These are phyloP conservation scores for Zaprionus africanus DNA, from an alignment of 1,140 invertebrate genomes.

Conservation along the genomic window DNA sequence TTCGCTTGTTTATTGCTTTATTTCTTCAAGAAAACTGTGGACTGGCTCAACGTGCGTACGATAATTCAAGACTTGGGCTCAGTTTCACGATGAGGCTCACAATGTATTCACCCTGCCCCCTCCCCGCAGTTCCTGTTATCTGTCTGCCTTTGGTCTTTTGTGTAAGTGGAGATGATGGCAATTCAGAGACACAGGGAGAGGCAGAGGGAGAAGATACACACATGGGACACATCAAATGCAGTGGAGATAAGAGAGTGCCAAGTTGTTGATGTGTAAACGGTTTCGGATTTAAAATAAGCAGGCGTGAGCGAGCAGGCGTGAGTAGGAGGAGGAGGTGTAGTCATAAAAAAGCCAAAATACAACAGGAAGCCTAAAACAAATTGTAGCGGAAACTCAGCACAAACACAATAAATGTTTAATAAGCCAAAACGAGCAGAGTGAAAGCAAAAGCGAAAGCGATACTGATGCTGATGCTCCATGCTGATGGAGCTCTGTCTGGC, in stretches of 20 bases:
- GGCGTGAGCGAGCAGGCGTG: constrained; percentile 23
- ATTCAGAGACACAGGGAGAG: neutral
- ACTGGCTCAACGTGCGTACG: constrained; percentile 9
- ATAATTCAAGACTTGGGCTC: constrained; percentile 24
- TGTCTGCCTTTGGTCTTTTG: constrained; percentile 14
- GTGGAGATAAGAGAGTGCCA: constrained; percentile 50
- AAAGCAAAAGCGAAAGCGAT: constrained; percentile 33
- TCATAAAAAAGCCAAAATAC: constrained; percentile 39
- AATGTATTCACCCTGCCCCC: neutral
- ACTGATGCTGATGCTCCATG: constrained; percentile 4
- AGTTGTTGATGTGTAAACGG: constrained; percentile 60
- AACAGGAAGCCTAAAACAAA: constrained; percentile 59
- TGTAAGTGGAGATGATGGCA: constrained; percentile 31
- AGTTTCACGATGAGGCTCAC: constrained; percentile 17
- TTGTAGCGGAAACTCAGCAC: constrained; percentile 66
- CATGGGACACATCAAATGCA: constrained; percentile 52
- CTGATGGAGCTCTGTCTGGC: constrained; percentile 16
- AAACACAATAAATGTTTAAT: constrained; percentile 80
- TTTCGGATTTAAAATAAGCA: constrained; percentile 55
- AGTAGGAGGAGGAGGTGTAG: neutral
- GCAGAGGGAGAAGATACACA: constrained; percentile 16
- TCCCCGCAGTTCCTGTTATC: neutral
- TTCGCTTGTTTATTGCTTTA: neutral
- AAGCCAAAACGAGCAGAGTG: constrained; percentile 60
- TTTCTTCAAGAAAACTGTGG: constrained; percentile 9